Evolutionary conservation across 2,888 invertebrate genomes (phyloP).

Genomic region (Lithophane leautieri): DNA sequence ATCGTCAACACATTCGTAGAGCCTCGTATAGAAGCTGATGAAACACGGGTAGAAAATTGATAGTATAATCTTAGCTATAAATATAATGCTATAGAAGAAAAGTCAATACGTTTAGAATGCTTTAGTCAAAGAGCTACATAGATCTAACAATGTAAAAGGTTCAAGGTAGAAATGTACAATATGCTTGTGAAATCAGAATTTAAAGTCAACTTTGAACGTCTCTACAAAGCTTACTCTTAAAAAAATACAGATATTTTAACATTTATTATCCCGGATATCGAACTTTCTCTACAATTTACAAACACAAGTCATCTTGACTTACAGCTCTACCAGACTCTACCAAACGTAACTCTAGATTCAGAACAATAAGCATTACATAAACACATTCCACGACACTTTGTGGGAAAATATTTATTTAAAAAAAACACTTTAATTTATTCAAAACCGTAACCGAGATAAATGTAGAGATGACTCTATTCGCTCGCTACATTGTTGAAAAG

Average conservation of each 20-base stretch:
- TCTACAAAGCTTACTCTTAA: conserved; percentile 23
- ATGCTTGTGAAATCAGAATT: conserved; percentile 23
- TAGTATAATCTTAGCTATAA: not conserved
- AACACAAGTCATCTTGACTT: conserved; percentile 49
- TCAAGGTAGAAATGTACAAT: not conserved
- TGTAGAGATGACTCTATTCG: conserved; percentile 81
- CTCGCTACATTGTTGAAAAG: conserved; percentile 74
- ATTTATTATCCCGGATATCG: conserved; percentile 42
- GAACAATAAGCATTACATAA: conserved; percentile 67
- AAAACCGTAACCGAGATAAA: conserved; percentile 72
- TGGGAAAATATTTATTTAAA: conserved; percentile 65
- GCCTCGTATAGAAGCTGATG: not conserved
- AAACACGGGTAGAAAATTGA: not conserved
- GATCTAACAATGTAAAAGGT: not conserved
- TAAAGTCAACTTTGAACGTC: conserved; percentile 11
- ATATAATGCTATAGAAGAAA: not conserved
- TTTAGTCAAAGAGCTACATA: not conserved
- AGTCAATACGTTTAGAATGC: not conserved
- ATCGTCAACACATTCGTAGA: not conserved
- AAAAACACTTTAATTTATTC: conserved; percentile 75
- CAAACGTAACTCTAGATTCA: conserved; percentile 61
- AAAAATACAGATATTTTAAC: conserved; percentile 44
- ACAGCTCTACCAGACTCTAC: conserved; percentile 43
- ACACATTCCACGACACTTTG: conserved; percentile 63
- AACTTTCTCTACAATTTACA: conserved; percentile 58